Evolutionary conservation across 2,797 vertebrate genomes (phyloP), one percentile per base, ranked within the genome.

Genomic region (Lagorchestes hirsutus): DNA sequence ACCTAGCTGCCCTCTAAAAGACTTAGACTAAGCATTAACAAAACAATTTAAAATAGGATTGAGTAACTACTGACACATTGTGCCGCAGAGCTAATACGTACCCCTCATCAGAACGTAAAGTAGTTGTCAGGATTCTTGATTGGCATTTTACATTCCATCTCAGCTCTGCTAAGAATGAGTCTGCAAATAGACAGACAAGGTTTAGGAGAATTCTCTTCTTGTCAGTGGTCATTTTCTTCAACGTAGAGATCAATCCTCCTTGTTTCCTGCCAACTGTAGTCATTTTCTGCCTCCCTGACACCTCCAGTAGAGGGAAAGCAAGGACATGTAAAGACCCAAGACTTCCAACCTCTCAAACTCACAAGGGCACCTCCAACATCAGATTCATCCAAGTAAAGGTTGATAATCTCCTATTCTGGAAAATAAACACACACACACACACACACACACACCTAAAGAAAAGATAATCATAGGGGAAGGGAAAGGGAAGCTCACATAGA

Each of bases 301-400:
- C 87, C n/a, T 58, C 91, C 94, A 96, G 46, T 62, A 91, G 91
- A 58, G 57, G 95, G 57, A 91, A 94, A 54, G 62, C 93, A 96
- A 97, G 27, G 29, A 87, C 90, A 54, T 16, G 11, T 93, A 93
- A n/a, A 94, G 90, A n/a, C 62, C 62, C 31, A n/a, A 67, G 62
- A 67, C 24, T 67, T 40, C 62, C 31, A 34, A 34, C 4, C 62
- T 40, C 16, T 74, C 14, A n/a, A 74, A n/a, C 3, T 74, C 1
- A 74, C 31, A 59, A 58, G 27, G 58, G 31, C 29, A 59, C 0
- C 29, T 59, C 29, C 29, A 59, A 59, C 0, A 34, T 74, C 62
- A n/a, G 62, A 34, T 13, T 16, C 31, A 5, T 34, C 34, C 62
- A 18, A 40, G 16, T n/a, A 18, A 40, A 62, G 31, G 59, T 16